Percentiles rank a stretch among this genome's conserved stretches.
Conservation (phyloP, 2,113 vertebrate species). For the Puntigrus tetrazona region DNA sequence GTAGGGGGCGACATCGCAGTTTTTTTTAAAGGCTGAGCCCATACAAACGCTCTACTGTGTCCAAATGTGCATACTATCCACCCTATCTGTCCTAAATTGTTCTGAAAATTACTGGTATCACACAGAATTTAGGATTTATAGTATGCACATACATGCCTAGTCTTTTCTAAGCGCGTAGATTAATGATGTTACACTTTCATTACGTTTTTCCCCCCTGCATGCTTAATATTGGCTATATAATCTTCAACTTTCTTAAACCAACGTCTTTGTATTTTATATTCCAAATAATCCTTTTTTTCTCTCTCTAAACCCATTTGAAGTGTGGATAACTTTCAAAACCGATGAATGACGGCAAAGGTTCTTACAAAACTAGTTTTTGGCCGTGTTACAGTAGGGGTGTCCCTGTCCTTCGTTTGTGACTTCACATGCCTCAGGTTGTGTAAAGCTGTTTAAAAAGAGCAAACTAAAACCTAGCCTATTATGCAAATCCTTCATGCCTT, state of each 20-base stretch:
- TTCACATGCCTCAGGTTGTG: background rate
- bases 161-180: background rate
- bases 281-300: background rate
- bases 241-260: background rate
- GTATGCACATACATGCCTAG: too few relatives aligned
- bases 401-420: conserved; percentile 10
- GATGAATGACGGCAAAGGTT: background rate
- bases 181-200: background rate
- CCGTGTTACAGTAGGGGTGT: background rate
- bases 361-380: background rate
- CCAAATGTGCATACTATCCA: too few relatives aligned
- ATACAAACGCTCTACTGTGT: background rate
- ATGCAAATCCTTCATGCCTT: background rate
- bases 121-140: too few relatives aligned
- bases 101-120: too few relatives aligned
- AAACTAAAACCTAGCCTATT: background rate
- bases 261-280: background rate
- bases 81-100: too few relatives aligned
- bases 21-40: background rate
- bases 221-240: background rate
- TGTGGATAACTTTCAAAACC: background rate
- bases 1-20: background rate
- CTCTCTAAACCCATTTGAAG: background rate
- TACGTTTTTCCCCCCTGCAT: background rate
- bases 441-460: background rate